These are phyloP conservation scores for Nyctibius grandis DNA, from an alignment of 2,797 vertebrate genomes.

Conservation along the genomic window DNA sequence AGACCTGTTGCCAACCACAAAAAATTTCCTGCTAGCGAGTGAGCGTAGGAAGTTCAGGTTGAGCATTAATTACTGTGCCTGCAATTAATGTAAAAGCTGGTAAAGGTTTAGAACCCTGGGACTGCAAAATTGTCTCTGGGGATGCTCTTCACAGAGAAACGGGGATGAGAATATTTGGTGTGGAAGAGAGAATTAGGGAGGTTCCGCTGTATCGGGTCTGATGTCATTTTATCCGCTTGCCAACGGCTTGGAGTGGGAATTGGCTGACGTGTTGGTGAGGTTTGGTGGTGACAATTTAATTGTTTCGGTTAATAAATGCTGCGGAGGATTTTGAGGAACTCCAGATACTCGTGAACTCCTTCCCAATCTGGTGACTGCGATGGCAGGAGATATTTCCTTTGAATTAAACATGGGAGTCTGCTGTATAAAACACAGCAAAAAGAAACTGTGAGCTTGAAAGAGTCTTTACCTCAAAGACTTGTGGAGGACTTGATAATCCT, in stretches of 20 bases:
- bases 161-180: not conserved
- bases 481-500: not conserved
- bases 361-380: fast-evolving
- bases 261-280: not conserved
- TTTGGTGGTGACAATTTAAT: not conserved
- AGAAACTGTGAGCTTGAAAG: too few relatives aligned
- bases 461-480: not conserved
- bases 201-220: not conserved
- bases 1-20: not conserved
- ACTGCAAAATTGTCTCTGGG: not conserved
- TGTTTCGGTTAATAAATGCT: not conserved
- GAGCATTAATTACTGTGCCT: not conserved
- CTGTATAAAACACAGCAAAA: not conserved
- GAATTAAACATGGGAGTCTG: fast-evolving
- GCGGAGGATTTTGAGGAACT: not conserved
- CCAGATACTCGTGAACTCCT: not conserved
- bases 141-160: fast-evolving
- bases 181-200: not conserved
- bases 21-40: fast-evolving
- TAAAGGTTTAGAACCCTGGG: not conserved
- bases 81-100: fast-evolving
- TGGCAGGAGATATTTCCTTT: not conserved
- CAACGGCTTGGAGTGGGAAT: not conserved
- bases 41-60: not conserved
- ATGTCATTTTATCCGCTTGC: not conserved